A percentile compares a stretch with the other conserved stretches of the same genome.
Evolutionary conservation across 2,888 invertebrate genomes (phyloP).

Genomic region (Spialia ferax): DNA sequence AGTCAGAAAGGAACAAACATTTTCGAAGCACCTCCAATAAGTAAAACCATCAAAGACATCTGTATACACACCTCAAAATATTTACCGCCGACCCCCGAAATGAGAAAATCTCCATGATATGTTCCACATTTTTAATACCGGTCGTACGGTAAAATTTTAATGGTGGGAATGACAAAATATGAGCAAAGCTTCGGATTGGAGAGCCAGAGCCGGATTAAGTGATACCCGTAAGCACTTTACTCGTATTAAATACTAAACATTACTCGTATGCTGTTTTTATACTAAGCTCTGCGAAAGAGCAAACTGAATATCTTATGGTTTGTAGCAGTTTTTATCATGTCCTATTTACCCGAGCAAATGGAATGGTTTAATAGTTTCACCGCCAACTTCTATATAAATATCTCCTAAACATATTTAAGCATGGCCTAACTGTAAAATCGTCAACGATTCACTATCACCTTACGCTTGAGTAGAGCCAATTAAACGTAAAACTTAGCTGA

Average conservation of each 20-base stretch:
- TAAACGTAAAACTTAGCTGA: no score
- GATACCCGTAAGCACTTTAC: background rate
- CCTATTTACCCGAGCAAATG: no score
- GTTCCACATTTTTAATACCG: slow-evolving; percentile 38
- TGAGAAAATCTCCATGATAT: slow-evolving; percentile 34
- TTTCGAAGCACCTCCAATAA: background rate
- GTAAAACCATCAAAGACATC: slow-evolving; percentile 18
- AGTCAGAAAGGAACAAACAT: background rate
- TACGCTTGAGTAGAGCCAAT: no score
- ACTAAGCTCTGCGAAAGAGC: background rate
- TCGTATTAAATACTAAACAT: background rate
- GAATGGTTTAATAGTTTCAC: no score
- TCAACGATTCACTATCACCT: no score
- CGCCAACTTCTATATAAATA: no score
- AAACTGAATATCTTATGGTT: no score
- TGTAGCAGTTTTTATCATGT: no score
- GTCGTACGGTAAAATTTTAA: slow-evolving; percentile 46
- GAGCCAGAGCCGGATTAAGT: slow-evolving; percentile 45
- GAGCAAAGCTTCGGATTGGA: slow-evolving; percentile 48
- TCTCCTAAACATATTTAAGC: no score
- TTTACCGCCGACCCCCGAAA: slow-evolving; percentile 5
- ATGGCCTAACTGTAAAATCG: no score
- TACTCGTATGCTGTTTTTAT: background rate
- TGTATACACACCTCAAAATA: slow-evolving; percentile 7
- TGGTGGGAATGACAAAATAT: slow-evolving; percentile 51